These are phyloP conservation scores for Fistularia tabacaria DNA, from an alignment of 2,797 vertebrate species.

Conservation along the genomic window DNA sequence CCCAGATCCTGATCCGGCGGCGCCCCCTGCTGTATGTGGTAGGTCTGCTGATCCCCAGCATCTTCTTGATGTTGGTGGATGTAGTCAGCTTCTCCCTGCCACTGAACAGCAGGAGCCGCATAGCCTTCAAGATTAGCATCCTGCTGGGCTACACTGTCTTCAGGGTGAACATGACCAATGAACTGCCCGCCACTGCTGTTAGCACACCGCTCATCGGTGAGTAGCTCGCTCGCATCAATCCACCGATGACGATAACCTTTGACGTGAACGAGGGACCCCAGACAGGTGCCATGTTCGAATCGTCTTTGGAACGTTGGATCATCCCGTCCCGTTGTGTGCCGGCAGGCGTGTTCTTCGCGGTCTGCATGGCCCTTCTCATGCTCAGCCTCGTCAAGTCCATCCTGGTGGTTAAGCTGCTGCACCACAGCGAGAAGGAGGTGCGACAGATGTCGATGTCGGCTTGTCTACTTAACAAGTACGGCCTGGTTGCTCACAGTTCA, in stretches of 20 bases:
- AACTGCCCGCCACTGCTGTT: conserved; percentile 72
- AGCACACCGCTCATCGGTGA: conserved; percentile 82
- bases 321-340: neutral
- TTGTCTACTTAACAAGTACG: conserved; percentile 74
- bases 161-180: conserved; percentile 80
- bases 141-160: conserved; percentile 86
- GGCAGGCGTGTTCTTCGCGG: conserved; percentile 78
- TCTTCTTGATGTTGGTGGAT: conserved; percentile 86
- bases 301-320: neutral
- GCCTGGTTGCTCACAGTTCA: conserved; percentile 63
- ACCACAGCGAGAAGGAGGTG: conserved; percentile 67
- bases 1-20: conserved; percentile 82
- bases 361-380: conserved; percentile 85
- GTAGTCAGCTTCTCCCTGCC: conserved; percentile 86
- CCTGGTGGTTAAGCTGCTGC: conserved; percentile 80
- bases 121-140: conserved; percentile 83
- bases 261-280: no score
- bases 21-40: conserved; percentile 82
- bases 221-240: neutral
- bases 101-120: conserved; percentile 76
- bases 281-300: neutral
- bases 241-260: no score
- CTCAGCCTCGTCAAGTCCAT: conserved; percentile 85
- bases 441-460: conserved; percentile 68
- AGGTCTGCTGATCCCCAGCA: conserved; percentile 76